Base-by-base conservation (phyloP, 2,797 vertebrate genomes). In the Crenuchus spilurus region DNA sequence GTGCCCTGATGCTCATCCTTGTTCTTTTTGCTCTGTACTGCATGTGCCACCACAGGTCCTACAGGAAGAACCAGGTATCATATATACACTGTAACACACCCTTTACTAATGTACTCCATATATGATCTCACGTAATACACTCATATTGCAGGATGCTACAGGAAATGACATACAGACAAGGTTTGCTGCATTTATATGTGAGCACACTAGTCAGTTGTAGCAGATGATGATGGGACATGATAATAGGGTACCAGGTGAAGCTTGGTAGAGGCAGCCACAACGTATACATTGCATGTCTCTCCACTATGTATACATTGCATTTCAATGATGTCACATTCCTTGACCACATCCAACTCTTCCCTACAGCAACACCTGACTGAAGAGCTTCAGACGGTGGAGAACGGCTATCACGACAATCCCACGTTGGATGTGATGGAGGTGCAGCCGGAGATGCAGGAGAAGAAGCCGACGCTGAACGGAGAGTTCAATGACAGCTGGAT, bases 351-450 rank as follows among this genome's bases (percentile, higher is more conserved):
- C 55, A 48, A 68, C 20, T 8, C 3, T 14, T 13, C 22, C 75
- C 58, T 20, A 0, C 80, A 95, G 93, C 94, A 97, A 90, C 95
- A 96, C 72, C 92, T 99, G 84, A 99, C 97, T 0, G 98, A 98
- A 82, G 98, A 99, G 90, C 92, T 98, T 74, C 96, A 97, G 83
- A 97, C 96, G 0, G 94, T 98, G 83, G 98, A 99, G 92, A 99
- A 98, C 0, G 96, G 97, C 66, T 99, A 98, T 92, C 98, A 99
- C 0, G 98, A 99, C 89, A 99, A 99, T 82, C 97, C 97, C 0
- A 99, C 96, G 0, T 87, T 99, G 87, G 98, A 99, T 82, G 95
- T 98, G 89, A 98, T 97, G 95, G 97, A 99, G 91, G 94, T 94
- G 58, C 93, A 94, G 68, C 93, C 95, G 0, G 96, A 98, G 87